phyloP scores from a whole-genome alignment of 2,888 invertebrate genomes.

The Papilio gigon region DNA sequence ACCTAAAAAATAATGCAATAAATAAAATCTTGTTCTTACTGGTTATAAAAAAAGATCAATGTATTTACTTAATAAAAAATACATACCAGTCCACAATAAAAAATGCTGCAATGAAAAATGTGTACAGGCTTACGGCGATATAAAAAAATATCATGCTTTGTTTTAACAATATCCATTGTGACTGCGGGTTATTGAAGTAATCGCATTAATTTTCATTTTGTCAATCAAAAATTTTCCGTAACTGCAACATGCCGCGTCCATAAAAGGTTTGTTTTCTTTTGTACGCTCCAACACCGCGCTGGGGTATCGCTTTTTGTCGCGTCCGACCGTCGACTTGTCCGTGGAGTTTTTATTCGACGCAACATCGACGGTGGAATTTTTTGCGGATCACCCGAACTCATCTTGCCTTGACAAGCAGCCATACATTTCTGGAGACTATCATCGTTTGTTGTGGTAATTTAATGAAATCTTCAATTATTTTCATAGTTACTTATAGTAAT shows the following conservation, averaged over 20 bases:
- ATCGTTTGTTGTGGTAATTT: slow-evolving; percentile 71
- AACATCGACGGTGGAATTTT: slow-evolving; percentile 64
- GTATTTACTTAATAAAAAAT: background rate
- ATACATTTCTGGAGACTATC: slow-evolving; percentile 70
- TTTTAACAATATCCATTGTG: slow-evolving; percentile 29
- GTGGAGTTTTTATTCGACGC: slow-evolving; percentile 69
- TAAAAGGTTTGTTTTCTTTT: slow-evolving; percentile 70
- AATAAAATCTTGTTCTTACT: too few species aligned
- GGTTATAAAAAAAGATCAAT: background rate
- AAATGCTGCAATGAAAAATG: background rate
- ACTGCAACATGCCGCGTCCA: slow-evolving; percentile 68
- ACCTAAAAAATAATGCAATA: background rate
- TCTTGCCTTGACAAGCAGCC: slow-evolving; percentile 70
- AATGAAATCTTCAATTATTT: slow-evolving; percentile 73
- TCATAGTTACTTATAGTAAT: slow-evolving; percentile 56
- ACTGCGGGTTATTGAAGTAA: slow-evolving; percentile 30
- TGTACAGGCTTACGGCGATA: background rate
- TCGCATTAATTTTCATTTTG: slow-evolving; percentile 35
- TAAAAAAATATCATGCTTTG: slow-evolving; percentile 22
- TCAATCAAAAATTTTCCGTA: slow-evolving; percentile 47
- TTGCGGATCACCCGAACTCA: slow-evolving; percentile 70
- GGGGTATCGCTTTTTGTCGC: slow-evolving; percentile 70
- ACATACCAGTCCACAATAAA: background rate
- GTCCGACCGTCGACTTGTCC: slow-evolving; percentile 65
- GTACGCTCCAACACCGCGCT: slow-evolving; percentile 57